These are phyloP conservation scores for Lerista edwardsae DNA, from an alignment of 2,797 vertebrate genomes.

Conservation along the genomic window DNA sequence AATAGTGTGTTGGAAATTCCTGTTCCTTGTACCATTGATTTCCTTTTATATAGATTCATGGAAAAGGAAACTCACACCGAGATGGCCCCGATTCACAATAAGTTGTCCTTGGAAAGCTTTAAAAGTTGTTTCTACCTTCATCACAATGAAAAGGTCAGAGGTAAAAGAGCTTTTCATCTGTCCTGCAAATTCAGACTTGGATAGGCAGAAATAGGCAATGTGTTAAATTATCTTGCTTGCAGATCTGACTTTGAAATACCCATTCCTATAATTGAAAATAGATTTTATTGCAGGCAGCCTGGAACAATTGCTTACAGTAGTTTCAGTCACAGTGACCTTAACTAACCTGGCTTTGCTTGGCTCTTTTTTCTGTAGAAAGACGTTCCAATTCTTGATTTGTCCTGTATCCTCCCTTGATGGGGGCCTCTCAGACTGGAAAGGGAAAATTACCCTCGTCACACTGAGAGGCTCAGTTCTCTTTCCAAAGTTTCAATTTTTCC, in stretches of 20 bases:
- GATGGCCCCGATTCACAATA: neutral
- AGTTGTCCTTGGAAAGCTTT: neutral
- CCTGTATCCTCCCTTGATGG: conserved; percentile 21
- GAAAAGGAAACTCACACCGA: neutral
- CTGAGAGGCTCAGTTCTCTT: conserved; percentile 24
- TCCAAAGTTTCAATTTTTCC: conserved; percentile 5
- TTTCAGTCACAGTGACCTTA: conserved; percentile 12
- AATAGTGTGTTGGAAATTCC: neutral
- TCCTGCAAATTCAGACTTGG: neutral
- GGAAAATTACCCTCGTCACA: conserved; percentile 27
- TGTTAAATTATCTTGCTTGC: conserved; percentile 4
- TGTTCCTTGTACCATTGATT: too few species aligned
- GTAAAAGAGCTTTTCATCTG: neutral
- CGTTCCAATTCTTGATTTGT: conserved; percentile 29
- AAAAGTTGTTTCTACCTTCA: neutral
- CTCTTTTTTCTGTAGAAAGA: conserved; percentile 21
- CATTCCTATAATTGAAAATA: conserved; percentile 5
- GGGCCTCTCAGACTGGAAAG: conserved; percentile 15
- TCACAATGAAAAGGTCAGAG: neutral
- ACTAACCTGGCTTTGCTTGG: conserved; percentile 19
- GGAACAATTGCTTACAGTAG: conserved; percentile 26
- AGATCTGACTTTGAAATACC: neutral
- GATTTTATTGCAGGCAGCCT: conserved; percentile 12
- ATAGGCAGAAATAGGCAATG: neutral
- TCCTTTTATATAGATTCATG: neutral